A percentile compares a stretch with the other conserved stretches of the same genome.
phyloP scores from a whole-genome alignment of 2,888 invertebrate species.

The Clusia tigrina region DNA sequence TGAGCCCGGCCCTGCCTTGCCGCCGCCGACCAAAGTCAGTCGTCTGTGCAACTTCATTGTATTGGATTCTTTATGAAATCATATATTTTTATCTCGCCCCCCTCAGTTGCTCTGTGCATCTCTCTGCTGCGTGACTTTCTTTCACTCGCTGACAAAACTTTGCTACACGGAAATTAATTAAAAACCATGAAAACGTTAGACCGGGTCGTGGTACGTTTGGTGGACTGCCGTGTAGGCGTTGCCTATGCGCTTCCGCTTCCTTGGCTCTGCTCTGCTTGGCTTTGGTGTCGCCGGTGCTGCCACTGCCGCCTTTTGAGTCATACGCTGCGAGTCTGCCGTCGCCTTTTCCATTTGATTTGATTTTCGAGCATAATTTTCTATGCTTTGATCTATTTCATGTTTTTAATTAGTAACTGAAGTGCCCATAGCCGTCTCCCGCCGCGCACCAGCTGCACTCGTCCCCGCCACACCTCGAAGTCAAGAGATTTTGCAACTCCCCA shows the following conservation, averaged over 20 bases:
- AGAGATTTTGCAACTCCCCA: too few relatives aligned
- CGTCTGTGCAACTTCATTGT: conserved; percentile 1
- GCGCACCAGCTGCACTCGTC: background rate
- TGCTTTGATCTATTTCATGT: conserved; percentile 1
- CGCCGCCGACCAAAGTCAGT: background rate
- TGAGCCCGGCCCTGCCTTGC: background rate
- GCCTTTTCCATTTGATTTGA: background rate
- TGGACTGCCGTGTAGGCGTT: too few relatives aligned
- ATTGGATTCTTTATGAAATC: conserved; percentile 17
- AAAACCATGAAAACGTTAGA: conserved; percentile 15
- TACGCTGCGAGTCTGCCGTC: background rate
- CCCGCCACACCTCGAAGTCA: background rate
- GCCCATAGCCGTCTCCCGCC: background rate
- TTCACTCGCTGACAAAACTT: too few relatives aligned
- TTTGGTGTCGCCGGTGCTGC: too few relatives aligned
- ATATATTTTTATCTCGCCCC: background rate
- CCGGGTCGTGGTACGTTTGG: background rate
- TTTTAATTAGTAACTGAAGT: conserved; percentile 1
- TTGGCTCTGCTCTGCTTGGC: too few relatives aligned
- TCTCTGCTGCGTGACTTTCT: background rate
- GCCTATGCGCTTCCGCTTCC: too few relatives aligned
- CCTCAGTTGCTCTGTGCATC: background rate
- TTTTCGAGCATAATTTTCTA: background rate
- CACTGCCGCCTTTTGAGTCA: background rate
- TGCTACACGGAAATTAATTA: conserved; percentile 21